Evolutionary conservation across 2,888 invertebrate genomes (phyloP).

Genomic region (Sarcophaga rosellei): DNA sequence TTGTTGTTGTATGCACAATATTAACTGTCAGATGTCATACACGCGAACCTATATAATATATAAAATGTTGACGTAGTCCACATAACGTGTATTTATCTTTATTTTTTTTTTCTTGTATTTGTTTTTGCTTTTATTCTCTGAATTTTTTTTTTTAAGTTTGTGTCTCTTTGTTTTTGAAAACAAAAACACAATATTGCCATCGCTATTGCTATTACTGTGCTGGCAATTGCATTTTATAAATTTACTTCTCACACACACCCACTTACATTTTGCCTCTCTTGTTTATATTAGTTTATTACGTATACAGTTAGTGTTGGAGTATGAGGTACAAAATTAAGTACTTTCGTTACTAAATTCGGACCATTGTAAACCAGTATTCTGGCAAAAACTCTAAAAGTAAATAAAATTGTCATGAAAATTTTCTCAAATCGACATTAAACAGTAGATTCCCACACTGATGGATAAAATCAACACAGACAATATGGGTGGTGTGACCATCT

Average conservation of each 20-base stretch:
- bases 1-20: background rate
- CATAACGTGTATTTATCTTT: slow-evolving; percentile 19
- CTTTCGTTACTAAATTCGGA: background rate
- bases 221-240: background rate
- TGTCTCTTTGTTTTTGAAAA: background rate
- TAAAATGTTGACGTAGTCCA: slow-evolving; percentile 56
- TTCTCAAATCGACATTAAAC: too few relatives aligned
- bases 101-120: slow-evolving; percentile 16
- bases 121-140: background rate
- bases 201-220: too few relatives aligned
- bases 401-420: too few relatives aligned
- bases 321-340: slow-evolving; percentile 5
- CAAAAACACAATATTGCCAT: too few relatives aligned
- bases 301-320: background rate
- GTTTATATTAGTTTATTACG: background rate
- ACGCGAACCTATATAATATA: slow-evolving; percentile 45
- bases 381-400: background rate
- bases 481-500: too few relatives aligned
- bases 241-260: slow-evolving; percentile 11
- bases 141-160: background rate
- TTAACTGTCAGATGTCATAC: slow-evolving; percentile 50
- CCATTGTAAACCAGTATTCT: background rate
- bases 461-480: too few relatives aligned
- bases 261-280: background rate
- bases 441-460: too few relatives aligned